Base-by-base conservation (phyloP, 2,113 vertebrate genomes). In the Acinonyx jubatus region DNA sequence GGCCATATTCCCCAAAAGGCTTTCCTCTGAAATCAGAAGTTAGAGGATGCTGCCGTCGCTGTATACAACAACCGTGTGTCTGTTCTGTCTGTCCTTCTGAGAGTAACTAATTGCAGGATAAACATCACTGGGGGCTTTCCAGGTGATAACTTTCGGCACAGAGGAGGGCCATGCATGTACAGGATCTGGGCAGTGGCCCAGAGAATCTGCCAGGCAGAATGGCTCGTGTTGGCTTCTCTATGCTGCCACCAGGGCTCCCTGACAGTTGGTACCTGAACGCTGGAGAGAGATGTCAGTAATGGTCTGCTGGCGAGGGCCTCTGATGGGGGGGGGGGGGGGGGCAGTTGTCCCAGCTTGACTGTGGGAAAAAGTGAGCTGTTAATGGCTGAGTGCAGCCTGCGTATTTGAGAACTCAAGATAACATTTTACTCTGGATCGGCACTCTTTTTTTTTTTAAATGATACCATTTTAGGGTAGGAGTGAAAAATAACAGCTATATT, bases 251-350 rank as follows among this genome's bases (percentile, higher is more conserved):
- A 48, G 18, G 73, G 38, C 68, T 91, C 25, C 63, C 89, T 88
- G 89, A 23, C n/a, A 68, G 15, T n/a, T 92, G 96, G 76, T 73
- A 48, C 74, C 63, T 50, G 66, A 68, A 38, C 2, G 2, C 73
- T 36, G 45, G 63, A 74, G 71, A 97, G 83, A 94, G 97, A 96
- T 41, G 65, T 93, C 97, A 96, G 94, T 36, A 33, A 90, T 6
- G 87, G 92, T 90, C 79, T 3, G 18, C 55, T 88, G 83, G 91
- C 76, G 57, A 71, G 48, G 4, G 78, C 55, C 96, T 50, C 68
- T 41, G 55, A 66, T 41, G 74, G 61, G 2, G 21, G 65, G n/a
- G n/a, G 97, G 80, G 89, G 33, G 14, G 45, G 25, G 21, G 71
- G 21, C 5, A 11, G 14, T 45, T 45, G 45, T 65, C 73, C 63